Conservation (phyloP, 35 echinoderm and acorn worm genomes). For the Apostichopus parvimensis region DNA sequence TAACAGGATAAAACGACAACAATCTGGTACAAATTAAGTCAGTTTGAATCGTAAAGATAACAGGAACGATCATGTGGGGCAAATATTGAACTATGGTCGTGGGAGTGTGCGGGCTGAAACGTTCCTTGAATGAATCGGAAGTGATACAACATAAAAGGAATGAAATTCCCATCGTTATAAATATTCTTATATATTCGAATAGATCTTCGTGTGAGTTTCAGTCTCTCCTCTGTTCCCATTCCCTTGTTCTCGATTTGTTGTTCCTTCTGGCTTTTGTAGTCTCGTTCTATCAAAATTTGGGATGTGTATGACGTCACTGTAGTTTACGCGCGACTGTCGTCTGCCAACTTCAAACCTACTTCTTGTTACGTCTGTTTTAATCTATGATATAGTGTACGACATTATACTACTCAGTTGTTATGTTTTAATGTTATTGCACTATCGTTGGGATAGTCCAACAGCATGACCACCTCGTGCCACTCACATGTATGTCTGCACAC, state of each 20-base stretch:
- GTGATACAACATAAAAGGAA: not conserved
- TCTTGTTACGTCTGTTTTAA: too few relatives aligned
- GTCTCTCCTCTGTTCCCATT: not conserved
- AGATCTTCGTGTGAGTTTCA: not conserved
- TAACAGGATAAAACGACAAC: constrained; percentile 1
- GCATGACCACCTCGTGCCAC: too few relatives aligned
- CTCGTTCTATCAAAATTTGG: too few relatives aligned
- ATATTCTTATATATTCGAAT: not conserved
- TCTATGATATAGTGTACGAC: too few relatives aligned
- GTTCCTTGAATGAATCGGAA: not conserved
- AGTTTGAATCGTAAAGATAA: not conserved
- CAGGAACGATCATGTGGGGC: not conserved
- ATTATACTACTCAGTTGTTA: too few relatives aligned
- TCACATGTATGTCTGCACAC: too few relatives aligned
- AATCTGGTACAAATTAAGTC: not conserved
- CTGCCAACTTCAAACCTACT: not conserved
- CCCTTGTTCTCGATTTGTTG: not conserved
- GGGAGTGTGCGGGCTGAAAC: not conserved
- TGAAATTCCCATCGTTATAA: not conserved
- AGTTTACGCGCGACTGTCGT: not conserved
- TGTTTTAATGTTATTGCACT: too few relatives aligned
- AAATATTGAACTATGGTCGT: not conserved
- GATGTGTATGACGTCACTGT: not conserved
- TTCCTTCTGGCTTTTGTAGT: not conserved
- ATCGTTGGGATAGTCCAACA: too few relatives aligned